Evolutionary conservation across 2,113 vertebrate species (phyloP), one percentile per base, ranked within the genome.

Genomic region (Chloroceryle aenea): DNA sequence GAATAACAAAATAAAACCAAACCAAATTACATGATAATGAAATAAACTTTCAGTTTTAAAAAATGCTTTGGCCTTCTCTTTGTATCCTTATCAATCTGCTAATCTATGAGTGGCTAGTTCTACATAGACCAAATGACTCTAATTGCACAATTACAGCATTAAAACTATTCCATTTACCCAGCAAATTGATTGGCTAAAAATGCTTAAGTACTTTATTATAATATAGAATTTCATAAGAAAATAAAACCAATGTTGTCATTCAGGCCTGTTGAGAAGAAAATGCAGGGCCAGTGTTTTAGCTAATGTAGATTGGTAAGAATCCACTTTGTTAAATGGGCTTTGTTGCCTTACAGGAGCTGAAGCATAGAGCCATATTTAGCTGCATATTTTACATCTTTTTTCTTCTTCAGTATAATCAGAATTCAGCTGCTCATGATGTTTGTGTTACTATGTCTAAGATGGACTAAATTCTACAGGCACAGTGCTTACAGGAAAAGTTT

Each of bases 1-100:
- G 91, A 95, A 94, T 96, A 96, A 96, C 76, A 94, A 89, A 97
- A 96, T 95, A 95, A 96, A 95, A 40, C 16, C 85, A 95, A 96
- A 97, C n/a, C 11, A 59, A 93, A 95, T 94, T 96, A 86, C 62
- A 52, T 71, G 36, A 92, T 95, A 96, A 94, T 95, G 83, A 96
- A 97, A 97, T 96, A 95, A 96, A 88, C 22, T 91, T 94, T 93
- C 92, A 75, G 52, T 66, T 92, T 75, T n/a, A 92, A 94, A 95
- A 73, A 95, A 90, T 88, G 64, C 13, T 87, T 95, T 93, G 89
- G 91, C 88, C 87, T 87, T 94, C 76, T 79, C 61, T 87, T 82
- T 97, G 76, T 90, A 94, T 95, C 90, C 85, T 96, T 96, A 96
- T 96, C 90, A 96, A 96, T 96, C 93, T 92, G 43, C 72, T 97